phyloP scores from a whole-genome alignment of 1,140 invertebrate genomes.

The Odontomachus brunneus region DNA sequence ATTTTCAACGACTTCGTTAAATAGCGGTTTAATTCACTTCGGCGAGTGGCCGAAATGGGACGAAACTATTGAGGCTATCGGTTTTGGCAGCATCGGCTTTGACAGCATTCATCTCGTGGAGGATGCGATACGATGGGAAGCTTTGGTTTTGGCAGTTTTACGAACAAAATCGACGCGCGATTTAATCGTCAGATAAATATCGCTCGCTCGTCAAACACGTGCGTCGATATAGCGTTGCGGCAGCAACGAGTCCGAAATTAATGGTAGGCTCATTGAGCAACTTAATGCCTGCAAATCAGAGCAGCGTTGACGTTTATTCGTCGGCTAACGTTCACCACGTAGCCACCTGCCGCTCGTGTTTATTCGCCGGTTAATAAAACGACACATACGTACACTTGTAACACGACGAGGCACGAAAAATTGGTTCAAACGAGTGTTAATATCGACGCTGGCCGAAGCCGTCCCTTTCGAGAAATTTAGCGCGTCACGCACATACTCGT shows the following conservation, averaged over 20 bases:
- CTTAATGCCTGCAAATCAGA: constrained; percentile 55
- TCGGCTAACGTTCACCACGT: constrained; percentile 25
- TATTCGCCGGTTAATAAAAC: constrained; percentile 57
- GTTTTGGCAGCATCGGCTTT: constrained; percentile 22
- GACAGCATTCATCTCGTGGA: constrained; percentile 28
- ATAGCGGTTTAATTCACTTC: constrained; percentile 33
- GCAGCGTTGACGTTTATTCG: constrained; percentile 49
- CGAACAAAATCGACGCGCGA: constrained; percentile 40
- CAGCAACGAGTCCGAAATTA: constrained; percentile 48
- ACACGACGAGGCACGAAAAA: constrained; percentile 25
- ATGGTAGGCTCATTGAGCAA: constrained; percentile 54
- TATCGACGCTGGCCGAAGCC: background rate
- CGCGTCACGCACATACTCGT: background rate
- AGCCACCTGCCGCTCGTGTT: constrained; percentile 42
- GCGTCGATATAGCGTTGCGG: constrained; percentile 28
- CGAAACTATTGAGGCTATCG: constrained; percentile 1
- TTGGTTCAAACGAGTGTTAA: constrained; percentile 6
- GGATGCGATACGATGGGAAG: constrained; percentile 20
- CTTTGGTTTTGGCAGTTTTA: constrained; percentile 56
- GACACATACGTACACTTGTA: constrained; percentile 10
- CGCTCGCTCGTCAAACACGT: constrained; percentile 35
- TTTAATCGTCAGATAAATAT: constrained; percentile 55
- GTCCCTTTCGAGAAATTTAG: background rate
- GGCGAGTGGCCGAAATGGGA: background rate
- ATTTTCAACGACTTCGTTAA: background rate